A percentile compares a stretch with the other conserved stretches of the same genome.
Conservation (phyloP, 2,888 invertebrate genomes). For the Dicyrtoma fusca region DNA sequence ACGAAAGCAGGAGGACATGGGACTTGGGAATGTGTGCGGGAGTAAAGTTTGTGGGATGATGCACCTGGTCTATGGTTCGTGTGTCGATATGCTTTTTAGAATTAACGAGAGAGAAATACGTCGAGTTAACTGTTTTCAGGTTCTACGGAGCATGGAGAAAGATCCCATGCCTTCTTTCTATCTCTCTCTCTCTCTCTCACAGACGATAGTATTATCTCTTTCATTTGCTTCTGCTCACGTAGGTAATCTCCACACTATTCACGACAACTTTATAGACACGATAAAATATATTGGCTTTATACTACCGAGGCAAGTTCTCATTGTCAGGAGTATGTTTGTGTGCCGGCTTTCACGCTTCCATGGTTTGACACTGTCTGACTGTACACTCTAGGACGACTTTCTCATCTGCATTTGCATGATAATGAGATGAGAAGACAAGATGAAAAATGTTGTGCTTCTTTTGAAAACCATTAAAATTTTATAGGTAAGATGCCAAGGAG, state of each 20-base stretch:
- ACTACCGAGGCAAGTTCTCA: background rate
- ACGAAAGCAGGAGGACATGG: background rate
- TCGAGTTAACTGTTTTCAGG: too few species aligned
- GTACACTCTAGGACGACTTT: background rate
- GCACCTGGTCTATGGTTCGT: background rate
- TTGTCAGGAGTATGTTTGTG: too few species aligned
- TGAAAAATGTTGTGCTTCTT: background rate
- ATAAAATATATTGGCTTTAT: conserved; percentile 22
- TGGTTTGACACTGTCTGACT: too few species aligned
- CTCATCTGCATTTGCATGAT: background rate
- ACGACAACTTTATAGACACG: conserved; percentile 16
- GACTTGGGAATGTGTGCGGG: background rate
- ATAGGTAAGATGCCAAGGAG: conserved; percentile 59
- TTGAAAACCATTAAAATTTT: conserved; percentile 2
- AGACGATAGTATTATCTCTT: background rate
- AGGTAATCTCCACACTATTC: conserved; percentile 26
- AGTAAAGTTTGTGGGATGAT: background rate
- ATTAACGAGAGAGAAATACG: conserved; percentile 18
- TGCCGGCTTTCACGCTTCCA: too few species aligned
- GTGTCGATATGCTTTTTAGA: conserved; percentile 24
- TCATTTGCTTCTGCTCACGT: background rate
- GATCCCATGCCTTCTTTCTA: background rate
- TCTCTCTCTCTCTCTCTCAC: background rate
- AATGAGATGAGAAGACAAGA: background rate
- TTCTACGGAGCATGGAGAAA: background rate